phyloP scores from a whole-genome alignment of 2,888 invertebrate genomes.

The Pollenia amentaria region DNA sequence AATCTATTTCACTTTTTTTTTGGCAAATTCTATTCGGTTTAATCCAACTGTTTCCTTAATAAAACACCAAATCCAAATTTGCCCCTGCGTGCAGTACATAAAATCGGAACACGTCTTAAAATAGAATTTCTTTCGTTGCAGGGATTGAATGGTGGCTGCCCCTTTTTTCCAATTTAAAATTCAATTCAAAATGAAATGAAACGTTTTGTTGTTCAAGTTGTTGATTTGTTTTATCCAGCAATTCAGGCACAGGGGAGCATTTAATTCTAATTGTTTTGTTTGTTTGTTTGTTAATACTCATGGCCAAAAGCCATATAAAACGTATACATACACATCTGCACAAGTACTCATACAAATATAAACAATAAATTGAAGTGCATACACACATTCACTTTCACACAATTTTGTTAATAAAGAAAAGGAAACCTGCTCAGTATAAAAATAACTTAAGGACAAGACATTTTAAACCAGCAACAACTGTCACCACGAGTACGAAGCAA shows the following conservation, averaged over 20 bases:
- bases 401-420: background rate
- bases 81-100: background rate
- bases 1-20: conserved; percentile 41
- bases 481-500: conserved; percentile 16
- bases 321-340: conserved; percentile 18
- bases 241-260: conserved; percentile 79
- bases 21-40: conserved; percentile 40
- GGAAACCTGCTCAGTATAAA: background rate
- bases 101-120: background rate
- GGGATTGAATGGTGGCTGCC: conserved; percentile 3
- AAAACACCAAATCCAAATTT: background rate
- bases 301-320: conserved; percentile 61
- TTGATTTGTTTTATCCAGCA: conserved; percentile 57
- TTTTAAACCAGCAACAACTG: conserved; percentile 8
- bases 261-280: conserved; percentile 82
- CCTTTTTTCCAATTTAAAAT: conserved; percentile 63
- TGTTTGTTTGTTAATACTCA: conserved; percentile 78
- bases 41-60: conserved; percentile 56
- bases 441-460: conserved; percentile 22
- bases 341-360: conserved; percentile 12
- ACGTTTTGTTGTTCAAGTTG: conserved; percentile 43
- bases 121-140: conserved; percentile 14
- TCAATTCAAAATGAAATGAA: conserved; percentile 63
- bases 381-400: background rate
- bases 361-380: conserved; percentile 18